Evolutionary conservation across 2,797 vertebrate genomes (phyloP).

Genomic region (Mallotus villosus): DNA sequence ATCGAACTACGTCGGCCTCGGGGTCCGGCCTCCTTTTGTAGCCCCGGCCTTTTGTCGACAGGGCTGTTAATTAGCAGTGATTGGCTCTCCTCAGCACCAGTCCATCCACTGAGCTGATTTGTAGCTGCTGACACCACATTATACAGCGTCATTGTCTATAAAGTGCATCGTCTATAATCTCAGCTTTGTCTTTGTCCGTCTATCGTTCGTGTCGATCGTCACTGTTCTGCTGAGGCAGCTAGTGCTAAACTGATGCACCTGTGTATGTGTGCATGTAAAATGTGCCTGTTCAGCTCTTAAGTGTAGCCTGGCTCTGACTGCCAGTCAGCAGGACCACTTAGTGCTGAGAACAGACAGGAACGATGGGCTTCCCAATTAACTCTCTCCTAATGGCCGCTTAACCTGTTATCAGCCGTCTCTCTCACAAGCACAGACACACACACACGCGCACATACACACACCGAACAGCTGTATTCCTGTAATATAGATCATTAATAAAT

Average conservation of each 20-base stretch:
- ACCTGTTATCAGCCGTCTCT: not conserved
- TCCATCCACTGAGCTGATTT: constrained; percentile 6
- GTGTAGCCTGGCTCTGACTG: not conserved
- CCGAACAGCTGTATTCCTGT: constrained; percentile 27
- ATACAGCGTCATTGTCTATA: constrained; percentile 34
- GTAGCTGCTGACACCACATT: constrained; percentile 13
- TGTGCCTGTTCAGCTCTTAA: constrained; percentile 29
- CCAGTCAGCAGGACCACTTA: constrained; percentile 10
- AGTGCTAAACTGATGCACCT: constrained; percentile 25
- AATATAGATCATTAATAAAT: constrained; percentile 56
- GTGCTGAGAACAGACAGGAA: constrained; percentile 12
- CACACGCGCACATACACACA: not conserved
- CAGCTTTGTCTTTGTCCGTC: not conserved
- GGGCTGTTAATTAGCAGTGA: constrained; percentile 58
- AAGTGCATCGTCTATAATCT: not conserved
- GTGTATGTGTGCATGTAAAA: constrained; percentile 13
- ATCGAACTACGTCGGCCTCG: not conserved
- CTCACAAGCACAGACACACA: not conserved
- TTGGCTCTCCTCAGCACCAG: constrained; percentile 41
- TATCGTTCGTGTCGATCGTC: constrained; percentile 21
- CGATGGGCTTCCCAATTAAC: constrained; percentile 1
- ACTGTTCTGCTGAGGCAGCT: constrained; percentile 26
- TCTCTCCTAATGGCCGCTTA: constrained; percentile 28
- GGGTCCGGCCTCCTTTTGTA: constrained; percentile 27
- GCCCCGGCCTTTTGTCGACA: constrained; percentile 34